Evolutionary conservation across 1,140 invertebrate genomes (phyloP), one percentile per base, ranked within the genome.

Genomic region (Tigriopus japonicus): DNA sequence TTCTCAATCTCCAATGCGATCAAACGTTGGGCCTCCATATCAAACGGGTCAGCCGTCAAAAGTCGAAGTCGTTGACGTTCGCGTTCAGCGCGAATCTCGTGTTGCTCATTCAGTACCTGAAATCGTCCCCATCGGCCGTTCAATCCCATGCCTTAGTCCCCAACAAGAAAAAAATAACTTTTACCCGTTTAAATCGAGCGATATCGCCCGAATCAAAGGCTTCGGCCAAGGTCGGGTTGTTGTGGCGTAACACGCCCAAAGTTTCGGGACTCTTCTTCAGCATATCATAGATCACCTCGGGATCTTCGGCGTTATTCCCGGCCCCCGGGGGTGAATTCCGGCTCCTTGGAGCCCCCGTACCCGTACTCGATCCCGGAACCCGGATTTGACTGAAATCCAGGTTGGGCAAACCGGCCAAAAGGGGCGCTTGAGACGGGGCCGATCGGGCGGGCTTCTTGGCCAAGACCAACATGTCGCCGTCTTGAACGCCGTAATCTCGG

Each of bases 21-120:
- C 60, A 94, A 76, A 65, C 82, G 77, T 71, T 98, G 93, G 0
- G 89, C 87, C 72, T 94, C 90, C 1, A 86, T 81, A 73, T 96
- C 90, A 73, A 97, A 96, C 0, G 91, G 91, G 78, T 95, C 86
- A 1, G 91, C 88, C 66, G 82, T 84, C 72, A 95, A 80, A 80
- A 98, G 86, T 68, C 83, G 79, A 17, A 88, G 75, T 65, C 86
- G 77, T 69, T 90, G 86, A 67, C 81, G 77, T 66, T 95, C 84
- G 21, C 85, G 73, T 66, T 88, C 83, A 65, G 82, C 81, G 56
- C 82, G 75, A 21, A 81, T 80, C 64, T 80, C 74, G 63, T 89
- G 81, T 73, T 92, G 86, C 70, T 90, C 84, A 62, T 75, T 75
- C 10, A 96, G 77, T 28, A 93, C 84, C 53, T 76, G 77, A 96